Evolutionary conservation across 2,888 invertebrate species (phyloP).

Genomic region (Penaeus monodon): DNA sequence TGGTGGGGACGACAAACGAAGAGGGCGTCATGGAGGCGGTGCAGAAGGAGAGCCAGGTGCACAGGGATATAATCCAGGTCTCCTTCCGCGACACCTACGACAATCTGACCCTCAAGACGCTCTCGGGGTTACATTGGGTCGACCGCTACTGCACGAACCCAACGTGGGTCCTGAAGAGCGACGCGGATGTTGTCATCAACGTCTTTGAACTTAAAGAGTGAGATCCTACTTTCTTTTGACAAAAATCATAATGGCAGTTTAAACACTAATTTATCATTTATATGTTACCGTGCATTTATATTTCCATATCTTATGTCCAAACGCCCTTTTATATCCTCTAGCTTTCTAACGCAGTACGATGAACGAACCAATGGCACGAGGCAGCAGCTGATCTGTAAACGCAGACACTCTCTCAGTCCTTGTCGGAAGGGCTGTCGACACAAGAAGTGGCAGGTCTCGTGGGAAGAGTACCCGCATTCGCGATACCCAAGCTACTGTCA

Average conservation of each 20-base stretch:
- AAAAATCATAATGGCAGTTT: too few relatives aligned
- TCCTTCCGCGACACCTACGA: slow-evolving; percentile 63
- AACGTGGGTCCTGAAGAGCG: slow-evolving; percentile 63
- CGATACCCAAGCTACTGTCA: slow-evolving; percentile 64
- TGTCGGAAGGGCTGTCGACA: slow-evolving; percentile 25
- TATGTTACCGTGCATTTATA: background rate
- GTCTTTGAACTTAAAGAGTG: slow-evolving; percentile 42
- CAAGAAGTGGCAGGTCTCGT: slow-evolving; percentile 62
- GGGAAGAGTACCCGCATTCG: slow-evolving; percentile 56
- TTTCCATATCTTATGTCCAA: background rate
- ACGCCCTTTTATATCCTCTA: background rate
- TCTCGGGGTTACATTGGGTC: slow-evolving; percentile 62
- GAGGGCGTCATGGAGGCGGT: background rate
- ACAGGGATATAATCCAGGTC: slow-evolving; percentile 57
- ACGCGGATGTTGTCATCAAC: slow-evolving; percentile 65
- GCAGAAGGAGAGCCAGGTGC: slow-evolving; percentile 57
- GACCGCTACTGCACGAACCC: slow-evolving; percentile 50
- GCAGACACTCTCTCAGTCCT: slow-evolving; percentile 33
- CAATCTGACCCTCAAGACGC: slow-evolving; percentile 64
- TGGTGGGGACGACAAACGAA: slow-evolving; percentile 7
- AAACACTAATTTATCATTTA: background rate
- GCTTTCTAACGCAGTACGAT: slow-evolving; percentile 17
- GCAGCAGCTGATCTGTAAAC: slow-evolving; percentile 25
- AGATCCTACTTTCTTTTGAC: background rate
- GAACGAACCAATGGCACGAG: background rate